Evolutionary conservation across 2,888 invertebrate species (phyloP), one percentile per base, ranked within the genome.

Genomic region (Petrophora chlorosata): DNA sequence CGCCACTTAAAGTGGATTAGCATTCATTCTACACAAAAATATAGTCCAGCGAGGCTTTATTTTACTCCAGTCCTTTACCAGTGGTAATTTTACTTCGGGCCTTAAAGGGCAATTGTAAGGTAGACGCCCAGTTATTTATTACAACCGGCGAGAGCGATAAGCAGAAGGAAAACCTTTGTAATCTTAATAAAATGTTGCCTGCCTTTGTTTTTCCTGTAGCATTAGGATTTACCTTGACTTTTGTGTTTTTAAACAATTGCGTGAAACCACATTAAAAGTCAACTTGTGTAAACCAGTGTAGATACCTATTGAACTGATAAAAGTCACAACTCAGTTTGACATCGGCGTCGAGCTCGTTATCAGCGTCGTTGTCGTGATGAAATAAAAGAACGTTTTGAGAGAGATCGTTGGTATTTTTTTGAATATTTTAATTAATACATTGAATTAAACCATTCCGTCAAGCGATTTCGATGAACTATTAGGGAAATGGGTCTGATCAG

Each of bases 161-260:
- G 57, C 51, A 49, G 9, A 60, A 59, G 53, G 53, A 58, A 55
- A 57, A 55, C 63, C 66, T 62, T 72, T 64, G 66, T 64, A 63
- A 64, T 64, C 66, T 56, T 63, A 63, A 61, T 65, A 67, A 67
- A 69, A 70, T 64, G 61, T 66, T 46, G 52, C 56, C 44, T 33
- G 42, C 57, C 56, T 55, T 67, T 70, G 63, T 63, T 60, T 56
- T 15, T 55, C 49, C 51, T 63, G 17, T 33, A 42, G 30, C 32
- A 32, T 38, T 26, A 17, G 22, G 30, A 42, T 36, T 7, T 13
- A 16, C 14, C 4, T n/a, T 29, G 2, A 2, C 4, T 29, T 14
- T 29, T 29, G 14, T 29, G 14, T 3, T 12, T 2, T 29, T n/a
- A 15, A 15, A 29, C 23, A 12, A 5, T 28, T 15, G n/a, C n/a